Evolutionary conservation across 2,797 vertebrate genomes (phyloP).

Genomic region (Microtus agrestis): DNA sequence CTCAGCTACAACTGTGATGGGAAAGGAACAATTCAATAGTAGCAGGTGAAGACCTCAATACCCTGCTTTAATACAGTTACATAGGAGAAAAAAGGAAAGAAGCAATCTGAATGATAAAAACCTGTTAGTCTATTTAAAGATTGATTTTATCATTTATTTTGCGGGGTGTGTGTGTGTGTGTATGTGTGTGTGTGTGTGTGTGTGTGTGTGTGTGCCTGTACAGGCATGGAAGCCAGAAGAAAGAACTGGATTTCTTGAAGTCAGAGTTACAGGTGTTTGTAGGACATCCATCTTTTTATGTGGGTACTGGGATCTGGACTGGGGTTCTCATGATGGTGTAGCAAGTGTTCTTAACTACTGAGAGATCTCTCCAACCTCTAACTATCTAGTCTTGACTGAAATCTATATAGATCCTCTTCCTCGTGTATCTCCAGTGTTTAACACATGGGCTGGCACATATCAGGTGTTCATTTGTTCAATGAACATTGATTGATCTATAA

Average conservation of each 20-base stretch:
- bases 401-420: background rate
- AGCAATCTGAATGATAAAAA: background rate
- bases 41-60: background rate
- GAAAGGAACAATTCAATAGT: slow-evolving; percentile 49
- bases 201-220: background rate
- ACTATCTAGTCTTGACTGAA: background rate
- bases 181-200: no score
- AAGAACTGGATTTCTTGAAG: background rate
- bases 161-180: background rate
- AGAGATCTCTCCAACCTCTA: background rate
- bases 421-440: slow-evolving; percentile 17
- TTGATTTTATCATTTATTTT: background rate
- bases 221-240: background rate
- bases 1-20: slow-evolving; percentile 1
- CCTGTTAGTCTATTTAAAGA: background rate
- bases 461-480: background rate
- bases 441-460: background rate
- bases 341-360: background rate
- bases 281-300: background rate
- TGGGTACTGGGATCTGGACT: background rate
- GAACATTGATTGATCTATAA: background rate
- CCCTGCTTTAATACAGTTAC: background rate
- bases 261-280: background rate
- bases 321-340: background rate
- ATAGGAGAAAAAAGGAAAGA: background rate